These are phyloP conservation scores for Nomada goodeniana DNA, from an alignment of 2,888 invertebrate species.

Conservation along the genomic window DNA sequence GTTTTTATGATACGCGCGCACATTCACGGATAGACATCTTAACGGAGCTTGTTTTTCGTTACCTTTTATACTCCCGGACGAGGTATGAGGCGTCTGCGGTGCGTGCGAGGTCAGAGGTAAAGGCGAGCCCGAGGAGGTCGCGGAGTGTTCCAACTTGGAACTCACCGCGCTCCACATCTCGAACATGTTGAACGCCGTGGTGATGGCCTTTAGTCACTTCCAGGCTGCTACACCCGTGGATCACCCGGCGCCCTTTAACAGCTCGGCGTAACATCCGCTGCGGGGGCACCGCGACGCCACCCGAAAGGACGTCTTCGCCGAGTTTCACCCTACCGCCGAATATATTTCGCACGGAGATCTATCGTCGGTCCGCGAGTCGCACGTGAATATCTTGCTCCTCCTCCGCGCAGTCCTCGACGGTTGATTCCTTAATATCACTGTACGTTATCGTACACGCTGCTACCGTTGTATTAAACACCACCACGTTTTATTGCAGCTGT, in stretches of 20 bases:
- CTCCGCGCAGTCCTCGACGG: background rate
- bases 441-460: conserved; percentile 1
- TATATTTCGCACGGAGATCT: background rate
- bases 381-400: background rate
- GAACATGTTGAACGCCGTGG: conserved; percentile 88
- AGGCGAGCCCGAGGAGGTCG: conserved; percentile 83
- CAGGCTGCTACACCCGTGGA: conserved; percentile 66
- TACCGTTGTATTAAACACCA: background rate
- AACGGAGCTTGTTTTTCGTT: conserved; percentile 78
- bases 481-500: background rate
- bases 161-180: conserved; percentile 93
- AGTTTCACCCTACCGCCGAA: background rate
- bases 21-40: background rate
- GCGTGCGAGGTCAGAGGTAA: conserved; percentile 84
- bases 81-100: conserved; percentile 91
- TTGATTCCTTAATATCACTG: background rate
- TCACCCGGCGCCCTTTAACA: conserved; percentile 64
- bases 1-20: background rate
- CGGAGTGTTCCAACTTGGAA: conserved; percentile 88
- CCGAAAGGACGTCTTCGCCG: conserved; percentile 40
- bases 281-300: conserved; percentile 48
- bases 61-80: conserved; percentile 94
- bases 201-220: conserved; percentile 73
- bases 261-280: conserved; percentile 70
- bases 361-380: background rate